Percentiles rank a stretch among this genome's conserved stretches.
These are phyloP conservation scores for Pomatorhinus ruficollis DNA, from an alignment of 2,113 vertebrate genomes.

Conservation along the genomic window DNA sequence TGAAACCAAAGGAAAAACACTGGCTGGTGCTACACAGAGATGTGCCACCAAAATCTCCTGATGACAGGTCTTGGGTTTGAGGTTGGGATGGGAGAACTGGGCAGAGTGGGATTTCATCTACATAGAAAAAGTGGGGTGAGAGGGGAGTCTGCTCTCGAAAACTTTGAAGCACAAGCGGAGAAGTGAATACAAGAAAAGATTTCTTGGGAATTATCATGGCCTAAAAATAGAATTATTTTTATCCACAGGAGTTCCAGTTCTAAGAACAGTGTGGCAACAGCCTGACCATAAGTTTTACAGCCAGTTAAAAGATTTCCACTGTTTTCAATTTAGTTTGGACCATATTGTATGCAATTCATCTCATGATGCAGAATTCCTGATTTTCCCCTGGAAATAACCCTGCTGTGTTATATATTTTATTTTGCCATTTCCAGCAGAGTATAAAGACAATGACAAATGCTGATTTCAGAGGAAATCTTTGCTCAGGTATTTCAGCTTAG, in stretches of 20 bases:
- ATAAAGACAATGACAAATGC: neutral
- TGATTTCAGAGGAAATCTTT: neutral
- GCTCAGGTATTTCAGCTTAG: neutral
- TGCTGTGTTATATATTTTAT: neutral
- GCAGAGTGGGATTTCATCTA: neutral
- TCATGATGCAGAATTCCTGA: neutral
- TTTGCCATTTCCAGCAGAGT: neutral
- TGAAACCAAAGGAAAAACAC: neutral
- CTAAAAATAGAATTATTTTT: neutral
- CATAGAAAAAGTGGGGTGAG: neutral
- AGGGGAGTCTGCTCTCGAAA: neutral
- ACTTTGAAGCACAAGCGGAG: neutral
- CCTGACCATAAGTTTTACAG: neutral
- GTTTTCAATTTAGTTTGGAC: slow-evolving; percentile 2
- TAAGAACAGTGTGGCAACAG: neutral
- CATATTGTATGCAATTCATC: neutral
- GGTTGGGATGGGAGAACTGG: neutral
- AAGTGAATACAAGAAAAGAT: neutral
- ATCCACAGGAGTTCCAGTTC: neutral
- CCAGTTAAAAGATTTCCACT: neutral
- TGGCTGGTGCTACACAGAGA: neutral
- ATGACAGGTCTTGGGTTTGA: neutral
- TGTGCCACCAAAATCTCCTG: neutral
- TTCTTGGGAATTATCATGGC: neutral
- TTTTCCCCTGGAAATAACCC: neutral